Conservation (phyloP, 2,888 invertebrate species). For the Branchellion lobata region DNA sequence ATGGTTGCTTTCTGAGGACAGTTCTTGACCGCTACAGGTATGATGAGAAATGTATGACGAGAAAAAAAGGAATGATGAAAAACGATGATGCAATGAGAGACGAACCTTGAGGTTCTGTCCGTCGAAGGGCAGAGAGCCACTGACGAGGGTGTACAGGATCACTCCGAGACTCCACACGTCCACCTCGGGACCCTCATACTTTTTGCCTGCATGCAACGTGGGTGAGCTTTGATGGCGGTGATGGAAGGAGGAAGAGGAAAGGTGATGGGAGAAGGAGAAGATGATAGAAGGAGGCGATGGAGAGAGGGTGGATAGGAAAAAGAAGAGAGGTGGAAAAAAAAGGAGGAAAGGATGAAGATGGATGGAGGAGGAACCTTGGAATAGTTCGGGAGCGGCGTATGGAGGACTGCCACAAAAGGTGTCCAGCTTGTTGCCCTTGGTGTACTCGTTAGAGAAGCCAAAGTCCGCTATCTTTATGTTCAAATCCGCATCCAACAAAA, state of each 20-base stretch:
- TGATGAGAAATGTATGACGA: no score
- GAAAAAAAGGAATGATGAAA: no score
- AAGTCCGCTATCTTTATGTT: conserved; percentile 99
- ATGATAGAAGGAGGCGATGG: background rate
- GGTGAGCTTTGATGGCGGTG: conserved; percentile 6
- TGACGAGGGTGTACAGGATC: conserved; percentile 96
- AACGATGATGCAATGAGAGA: no score
- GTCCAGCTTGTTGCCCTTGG: conserved; percentile 95
- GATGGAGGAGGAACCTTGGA: conserved; percentile 80
- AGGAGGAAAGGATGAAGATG: no score
- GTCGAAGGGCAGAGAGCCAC: conserved; percentile 98
- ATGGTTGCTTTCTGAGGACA: no score
- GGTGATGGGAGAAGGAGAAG: background rate
- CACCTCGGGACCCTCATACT: conserved; percentile 52
- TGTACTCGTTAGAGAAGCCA: conserved; percentile 98
- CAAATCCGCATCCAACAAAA: conserved; percentile 97
- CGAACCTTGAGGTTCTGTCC: conserved; percentile 88
- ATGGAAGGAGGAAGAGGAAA: background rate
- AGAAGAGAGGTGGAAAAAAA: no score
- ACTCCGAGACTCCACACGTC: conserved; percentile 69
- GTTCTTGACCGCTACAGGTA: no score
- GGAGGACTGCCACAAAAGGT: conserved; percentile 99
- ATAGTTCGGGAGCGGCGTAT: conserved; percentile 97
- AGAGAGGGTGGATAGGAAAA: no score
- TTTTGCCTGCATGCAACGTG: conserved; percentile 38